Evolutionary conservation across 1,140 invertebrate genomes (phyloP).

Genomic region (Aporrectodea caliginosa): DNA sequence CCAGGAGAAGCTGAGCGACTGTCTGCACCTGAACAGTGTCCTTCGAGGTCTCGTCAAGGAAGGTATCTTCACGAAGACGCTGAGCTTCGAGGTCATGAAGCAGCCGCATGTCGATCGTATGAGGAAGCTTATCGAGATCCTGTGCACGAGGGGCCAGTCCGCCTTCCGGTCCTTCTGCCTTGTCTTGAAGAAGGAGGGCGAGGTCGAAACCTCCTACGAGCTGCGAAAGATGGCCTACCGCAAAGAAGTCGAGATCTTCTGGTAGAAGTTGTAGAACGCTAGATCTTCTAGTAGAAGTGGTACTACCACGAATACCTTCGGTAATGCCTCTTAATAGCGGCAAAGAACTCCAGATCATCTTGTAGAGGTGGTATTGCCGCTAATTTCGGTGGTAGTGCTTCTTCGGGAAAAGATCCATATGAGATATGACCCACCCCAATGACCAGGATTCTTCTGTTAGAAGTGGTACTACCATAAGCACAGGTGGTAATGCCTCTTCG

Average conservation of each 20-base stretch:
- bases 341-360: too few relatives aligned
- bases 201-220: constrained; percentile 17
- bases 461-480: too few relatives aligned
- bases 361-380: too few relatives aligned
- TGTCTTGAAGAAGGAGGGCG: constrained; percentile 15
- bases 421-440: too few relatives aligned
- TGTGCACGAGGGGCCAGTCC: background rate
- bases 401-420: too few relatives aligned
- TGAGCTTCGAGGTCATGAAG: constrained; percentile 31
- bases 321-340: too few relatives aligned
- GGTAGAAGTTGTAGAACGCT: too few relatives aligned
- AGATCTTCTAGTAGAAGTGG: too few relatives aligned
- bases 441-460: too few relatives aligned
- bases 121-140: constrained; percentile 19
- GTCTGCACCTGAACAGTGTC: constrained; percentile 25
- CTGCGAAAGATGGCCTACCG: constrained; percentile 20
- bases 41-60: constrained; percentile 25
- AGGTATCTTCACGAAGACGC: constrained; percentile 24
- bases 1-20: background rate
- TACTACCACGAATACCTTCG: too few relatives aligned
- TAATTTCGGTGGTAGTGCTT: too few relatives aligned
- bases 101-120: constrained; percentile 17
- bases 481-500: too few relatives aligned
- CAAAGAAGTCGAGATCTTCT: constrained; percentile 25
- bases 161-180: constrained; percentile 28